Percentiles rank a stretch among this genome's conserved stretches.
phyloP scores from a whole-genome alignment of 2,888 invertebrate genomes.

The Glaucopsyche alexis region DNA sequence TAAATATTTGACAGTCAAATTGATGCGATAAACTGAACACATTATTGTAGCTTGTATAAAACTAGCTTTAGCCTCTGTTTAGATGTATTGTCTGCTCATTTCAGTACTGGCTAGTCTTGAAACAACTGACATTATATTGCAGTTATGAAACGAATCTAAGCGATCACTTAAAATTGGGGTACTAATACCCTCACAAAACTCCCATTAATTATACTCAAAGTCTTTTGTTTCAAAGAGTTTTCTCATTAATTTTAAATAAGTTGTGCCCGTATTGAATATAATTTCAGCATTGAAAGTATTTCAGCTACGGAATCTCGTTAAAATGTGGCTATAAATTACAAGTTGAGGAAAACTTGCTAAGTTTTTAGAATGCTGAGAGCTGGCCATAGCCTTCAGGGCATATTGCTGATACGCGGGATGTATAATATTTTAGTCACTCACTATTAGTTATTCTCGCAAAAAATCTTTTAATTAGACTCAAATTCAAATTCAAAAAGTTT shows the following conservation, averaged over 20 bases:
- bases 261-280: constrained; percentile 11
- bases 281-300: constrained; percentile 9
- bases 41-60: no score
- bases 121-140: neutral
- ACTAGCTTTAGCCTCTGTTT: no score
- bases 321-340: constrained; percentile 10
- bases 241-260: constrained; percentile 14
- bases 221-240: neutral
- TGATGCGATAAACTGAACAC: no score
- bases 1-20: no score
- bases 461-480: no score
- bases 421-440: neutral
- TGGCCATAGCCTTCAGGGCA: neutral
- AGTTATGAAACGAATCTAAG: neutral
- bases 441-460: no score
- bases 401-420: neutral
- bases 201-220: constrained; percentile 17
- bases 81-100: no score
- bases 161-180: neutral
- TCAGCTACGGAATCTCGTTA: neutral
- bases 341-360: neutral
- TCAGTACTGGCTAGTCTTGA: no score
- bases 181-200: neutral
- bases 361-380: neutral
- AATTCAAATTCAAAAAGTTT: no score